phyloP scores from a whole-genome alignment of 2,797 vertebrate genomes.

The Onychomys leucogaster region DNA sequence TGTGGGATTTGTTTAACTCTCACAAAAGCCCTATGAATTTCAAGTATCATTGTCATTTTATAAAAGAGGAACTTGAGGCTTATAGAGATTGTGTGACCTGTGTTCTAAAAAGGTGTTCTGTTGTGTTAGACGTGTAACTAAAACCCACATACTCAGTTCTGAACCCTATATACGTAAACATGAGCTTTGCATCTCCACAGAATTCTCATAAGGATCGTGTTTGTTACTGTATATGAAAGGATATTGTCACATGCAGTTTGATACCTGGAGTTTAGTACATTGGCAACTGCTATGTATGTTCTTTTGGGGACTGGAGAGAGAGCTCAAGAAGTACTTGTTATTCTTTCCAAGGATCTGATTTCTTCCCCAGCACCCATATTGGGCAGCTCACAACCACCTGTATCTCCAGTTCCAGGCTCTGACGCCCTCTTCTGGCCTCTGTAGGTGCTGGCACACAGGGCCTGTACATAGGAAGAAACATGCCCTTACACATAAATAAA shows the following conservation, averaged over 20 bases:
- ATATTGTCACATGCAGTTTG: not conserved
- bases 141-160: not conserved
- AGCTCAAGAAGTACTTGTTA: not conserved
- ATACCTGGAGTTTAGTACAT: slow-evolving; percentile 13
- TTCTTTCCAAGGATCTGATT: not conserved
- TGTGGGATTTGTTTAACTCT: slow-evolving; percentile 31
- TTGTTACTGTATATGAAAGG: not conserved
- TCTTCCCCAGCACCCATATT: not conserved
- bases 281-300: not conserved
- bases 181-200: not conserved
- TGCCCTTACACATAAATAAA: not conserved
- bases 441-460: not conserved
- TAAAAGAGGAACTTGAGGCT: slow-evolving; percentile 24
- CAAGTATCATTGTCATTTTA: slow-evolving; percentile 16
- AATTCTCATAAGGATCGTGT: slow-evolving; percentile 28
- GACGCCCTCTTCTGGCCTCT: not conserved
- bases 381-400: not conserved
- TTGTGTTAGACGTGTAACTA: slow-evolving; percentile 19
- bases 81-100: not conserved
- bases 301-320: not conserved
- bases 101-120: not conserved
- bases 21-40: not conserved
- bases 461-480: not conserved
- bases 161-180: not conserved
- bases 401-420: not conserved